These are phyloP conservation scores for Heliangelus exortis DNA, from an alignment of 2,797 vertebrate genomes.

Conservation along the genomic window DNA sequence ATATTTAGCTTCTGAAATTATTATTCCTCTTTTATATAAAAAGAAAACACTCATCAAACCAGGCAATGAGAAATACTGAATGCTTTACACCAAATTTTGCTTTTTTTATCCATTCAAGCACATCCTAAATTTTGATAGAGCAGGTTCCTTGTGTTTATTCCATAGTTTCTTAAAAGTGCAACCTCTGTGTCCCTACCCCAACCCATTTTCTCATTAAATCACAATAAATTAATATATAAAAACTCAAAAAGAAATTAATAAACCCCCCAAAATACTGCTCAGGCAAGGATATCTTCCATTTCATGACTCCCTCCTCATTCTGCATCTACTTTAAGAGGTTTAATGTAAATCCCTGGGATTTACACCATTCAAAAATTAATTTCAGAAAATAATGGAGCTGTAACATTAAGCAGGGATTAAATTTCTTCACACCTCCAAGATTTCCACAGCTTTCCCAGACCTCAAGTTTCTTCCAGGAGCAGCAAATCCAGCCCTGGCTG, in stretches of 20 bases:
- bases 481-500: too few relatives aligned
- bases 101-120: background rate
- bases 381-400: background rate
- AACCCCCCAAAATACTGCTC: background rate
- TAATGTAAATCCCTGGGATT: background rate
- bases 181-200: background rate
- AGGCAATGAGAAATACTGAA: background rate
- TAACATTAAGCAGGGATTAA: background rate
- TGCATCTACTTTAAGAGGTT: rapidly evolving
- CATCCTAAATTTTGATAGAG: background rate
- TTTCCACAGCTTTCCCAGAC: background rate
- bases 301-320: too few relatives aligned
- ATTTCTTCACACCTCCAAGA: background rate
- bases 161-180: too few relatives aligned
- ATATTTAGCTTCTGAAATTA: background rate
- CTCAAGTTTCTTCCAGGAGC: too few relatives aligned
- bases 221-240: too few relatives aligned
- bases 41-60: rapidly evolving
- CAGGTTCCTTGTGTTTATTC: background rate
- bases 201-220: background rate
- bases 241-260: too few relatives aligned
- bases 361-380: background rate
- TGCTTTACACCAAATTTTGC: background rate
- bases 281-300: background rate
- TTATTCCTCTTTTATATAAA: background rate